These are phyloP conservation scores for Siniperca chuatsi DNA, from an alignment of 2,113 vertebrate species.

Conservation along the genomic window DNA sequence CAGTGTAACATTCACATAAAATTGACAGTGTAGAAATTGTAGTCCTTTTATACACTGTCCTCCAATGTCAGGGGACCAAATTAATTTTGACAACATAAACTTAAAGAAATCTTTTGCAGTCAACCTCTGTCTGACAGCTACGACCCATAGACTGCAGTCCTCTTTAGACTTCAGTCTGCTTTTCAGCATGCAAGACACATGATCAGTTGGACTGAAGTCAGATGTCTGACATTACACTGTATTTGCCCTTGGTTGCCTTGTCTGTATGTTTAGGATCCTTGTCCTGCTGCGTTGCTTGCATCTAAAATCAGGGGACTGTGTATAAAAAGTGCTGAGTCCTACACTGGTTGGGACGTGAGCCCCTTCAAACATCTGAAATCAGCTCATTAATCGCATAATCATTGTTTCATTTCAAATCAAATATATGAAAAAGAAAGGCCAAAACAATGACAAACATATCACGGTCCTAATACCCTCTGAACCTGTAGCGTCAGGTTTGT, in stretches of 20 bases:
- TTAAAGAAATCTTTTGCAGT: background rate
- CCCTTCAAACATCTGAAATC: background rate
- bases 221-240: background rate
- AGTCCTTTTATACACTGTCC: background rate
- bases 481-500: background rate
- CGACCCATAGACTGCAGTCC: background rate
- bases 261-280: background rate
- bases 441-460: background rate
- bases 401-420: background rate
- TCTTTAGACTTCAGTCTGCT: slow-evolving; percentile 7
- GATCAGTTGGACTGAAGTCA: slow-evolving; percentile 23
- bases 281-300: background rate
- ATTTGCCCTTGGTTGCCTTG: background rate
- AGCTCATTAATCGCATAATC: background rate
- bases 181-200: slow-evolving; percentile 32
- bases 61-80: background rate
- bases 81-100: background rate
- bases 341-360: background rate
- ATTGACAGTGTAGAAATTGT: background rate
- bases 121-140: background rate
- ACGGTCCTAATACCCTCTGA: background rate
- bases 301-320: background rate
- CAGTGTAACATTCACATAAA: background rate
- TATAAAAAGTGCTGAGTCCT: background rate
- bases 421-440: background rate